A percentile compares a stretch with the other conserved stretches of the same genome.
Conservation (phyloP, 2,113 vertebrate genomes). For the Chloebia gouldiae region DNA sequence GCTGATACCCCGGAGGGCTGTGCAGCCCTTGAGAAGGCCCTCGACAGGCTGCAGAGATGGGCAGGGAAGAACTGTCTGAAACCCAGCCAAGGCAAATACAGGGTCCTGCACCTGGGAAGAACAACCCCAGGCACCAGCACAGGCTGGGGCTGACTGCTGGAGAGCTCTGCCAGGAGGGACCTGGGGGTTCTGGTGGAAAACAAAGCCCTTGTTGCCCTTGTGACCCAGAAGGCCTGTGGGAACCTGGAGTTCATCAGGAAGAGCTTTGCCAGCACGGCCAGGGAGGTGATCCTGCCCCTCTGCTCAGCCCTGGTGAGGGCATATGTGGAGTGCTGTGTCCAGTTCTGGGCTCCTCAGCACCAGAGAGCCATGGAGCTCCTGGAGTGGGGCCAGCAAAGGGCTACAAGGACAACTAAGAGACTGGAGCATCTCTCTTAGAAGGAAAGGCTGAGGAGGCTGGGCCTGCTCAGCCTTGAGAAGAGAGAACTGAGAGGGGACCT, state of each 20-base stretch:
- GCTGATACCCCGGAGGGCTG: background rate
- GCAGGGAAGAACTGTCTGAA: background rate
- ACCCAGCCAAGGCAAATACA: background rate
- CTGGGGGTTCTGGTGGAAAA: background rate
- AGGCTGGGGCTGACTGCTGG: background rate
- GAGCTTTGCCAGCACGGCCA: background rate
- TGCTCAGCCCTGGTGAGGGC: background rate
- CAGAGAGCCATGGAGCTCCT: background rate
- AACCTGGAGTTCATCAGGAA: background rate
- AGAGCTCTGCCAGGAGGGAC: background rate
- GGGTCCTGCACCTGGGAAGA: background rate
- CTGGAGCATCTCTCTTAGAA: background rate
- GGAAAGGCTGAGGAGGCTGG: background rate
- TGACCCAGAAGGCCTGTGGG: background rate
- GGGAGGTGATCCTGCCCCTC: background rate
- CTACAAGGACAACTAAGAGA: background rate
- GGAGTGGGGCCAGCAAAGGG: background rate
- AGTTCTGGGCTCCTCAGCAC: background rate
- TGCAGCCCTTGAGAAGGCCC: background rate
- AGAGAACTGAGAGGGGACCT: background rate
- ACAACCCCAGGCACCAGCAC: background rate
- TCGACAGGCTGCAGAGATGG: background rate
- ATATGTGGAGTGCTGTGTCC: background rate
- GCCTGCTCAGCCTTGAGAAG: background rate
- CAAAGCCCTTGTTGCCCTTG: background rate